A percentile compares a stretch with the other conserved stretches of the same genome.
These are phyloP conservation scores for Chironomus tepperi DNA, from an alignment of 1,140 invertebrate species.

Conservation along the genomic window DNA sequence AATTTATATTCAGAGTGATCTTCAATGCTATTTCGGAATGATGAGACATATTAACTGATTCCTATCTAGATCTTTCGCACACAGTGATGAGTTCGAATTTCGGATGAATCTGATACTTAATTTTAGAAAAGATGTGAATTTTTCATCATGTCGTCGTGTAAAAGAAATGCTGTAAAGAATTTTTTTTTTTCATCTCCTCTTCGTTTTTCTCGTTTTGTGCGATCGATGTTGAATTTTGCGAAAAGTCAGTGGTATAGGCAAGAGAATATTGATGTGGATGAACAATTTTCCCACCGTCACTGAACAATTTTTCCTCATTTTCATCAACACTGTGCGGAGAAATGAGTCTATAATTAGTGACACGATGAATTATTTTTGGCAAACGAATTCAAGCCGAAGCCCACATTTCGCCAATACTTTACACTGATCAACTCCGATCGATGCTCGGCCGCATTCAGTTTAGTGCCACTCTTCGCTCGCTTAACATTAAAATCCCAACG, in stretches of 20 bases:
- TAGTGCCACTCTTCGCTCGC: slow-evolving; percentile 22
- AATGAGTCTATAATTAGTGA: slow-evolving; percentile 9
- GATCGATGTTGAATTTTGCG: neutral
- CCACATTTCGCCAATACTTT: slow-evolving; percentile 22
- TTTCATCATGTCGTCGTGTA: neutral
- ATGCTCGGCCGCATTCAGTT: slow-evolving; percentile 1
- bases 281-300: neutral
- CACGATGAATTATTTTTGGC: slow-evolving; percentile 18
- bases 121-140: neutral
- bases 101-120: slow-evolving; percentile 9
- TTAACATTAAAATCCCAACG: slow-evolving; percentile 23
- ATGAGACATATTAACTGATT: neutral
- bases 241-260: neutral
- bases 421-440: slow-evolving; percentile 7
- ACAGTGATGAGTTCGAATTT: neutral
- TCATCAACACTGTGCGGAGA: neutral
- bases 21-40: neutral
- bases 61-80: neutral
- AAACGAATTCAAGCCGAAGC: slow-evolving; percentile 1
- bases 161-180: neutral
- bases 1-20: neutral
- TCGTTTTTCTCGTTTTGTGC: neutral
- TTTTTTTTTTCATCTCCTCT: neutral
- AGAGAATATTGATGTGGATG: neutral
- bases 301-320: neutral